Conservation (phyloP, 2,888 invertebrate species). For the Dorcus hopei region DNA sequence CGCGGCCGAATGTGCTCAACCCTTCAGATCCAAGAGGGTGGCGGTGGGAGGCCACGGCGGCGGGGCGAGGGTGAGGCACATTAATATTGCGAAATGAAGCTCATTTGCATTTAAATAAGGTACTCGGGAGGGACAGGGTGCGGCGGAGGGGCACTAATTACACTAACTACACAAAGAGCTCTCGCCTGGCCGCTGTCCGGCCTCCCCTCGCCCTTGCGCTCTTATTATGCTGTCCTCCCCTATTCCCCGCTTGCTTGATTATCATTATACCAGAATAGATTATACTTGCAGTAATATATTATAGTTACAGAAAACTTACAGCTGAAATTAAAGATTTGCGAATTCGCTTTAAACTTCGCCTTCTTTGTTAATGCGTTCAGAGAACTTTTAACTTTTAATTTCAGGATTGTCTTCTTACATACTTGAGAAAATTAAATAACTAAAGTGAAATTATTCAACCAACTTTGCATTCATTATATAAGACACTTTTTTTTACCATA, state of each 20-base stretch:
- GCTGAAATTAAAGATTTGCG: conserved; percentile 2
- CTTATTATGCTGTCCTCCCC: conserved; percentile 39
- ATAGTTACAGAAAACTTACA: conserved; percentile 11
- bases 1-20: conserved; percentile 32
- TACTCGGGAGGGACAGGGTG: conserved; percentile 41
- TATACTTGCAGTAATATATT: conserved; percentile 33
- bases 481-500: too few relatives aligned
- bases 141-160: conserved; percentile 48
- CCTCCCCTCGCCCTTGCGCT: conserved; percentile 25
- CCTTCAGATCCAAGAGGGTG: conserved; percentile 28
- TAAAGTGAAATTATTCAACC: too few relatives aligned
- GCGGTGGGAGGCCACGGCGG: conserved; percentile 23
- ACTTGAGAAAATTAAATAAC: too few relatives aligned
- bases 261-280: conserved; percentile 50
- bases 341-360: neutral
- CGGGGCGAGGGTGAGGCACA: conserved; percentile 60
- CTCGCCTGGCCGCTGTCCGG: conserved; percentile 50
- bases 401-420: too few relatives aligned
- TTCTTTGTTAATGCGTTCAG: too few relatives aligned
- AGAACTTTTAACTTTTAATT: too few relatives aligned
- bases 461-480: too few relatives aligned
- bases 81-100: conserved; percentile 87
- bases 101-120: conserved; percentile 90
- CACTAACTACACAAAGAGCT: conserved; percentile 55
- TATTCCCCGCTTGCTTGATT: conserved; percentile 46